Conservation (phyloP, 2,113 vertebrate species). For the Myxocyprinus asiaticus region DNA sequence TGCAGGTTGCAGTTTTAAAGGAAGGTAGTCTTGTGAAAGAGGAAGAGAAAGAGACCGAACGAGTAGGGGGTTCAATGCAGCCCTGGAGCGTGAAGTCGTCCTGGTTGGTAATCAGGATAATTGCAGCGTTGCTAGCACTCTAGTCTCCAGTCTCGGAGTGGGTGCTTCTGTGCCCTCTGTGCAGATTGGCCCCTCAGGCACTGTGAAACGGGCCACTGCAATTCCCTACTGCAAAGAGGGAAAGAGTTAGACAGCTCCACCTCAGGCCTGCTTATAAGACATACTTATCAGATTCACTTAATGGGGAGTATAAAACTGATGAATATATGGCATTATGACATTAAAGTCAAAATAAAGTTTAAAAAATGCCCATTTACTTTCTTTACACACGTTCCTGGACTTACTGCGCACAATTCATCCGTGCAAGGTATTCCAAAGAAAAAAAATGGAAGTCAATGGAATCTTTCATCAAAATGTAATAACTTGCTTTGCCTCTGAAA, state of each 20-base stretch:
- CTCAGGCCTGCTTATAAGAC: constrained; percentile 12
- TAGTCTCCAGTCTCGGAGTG: constrained; percentile 54
- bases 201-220: constrained; percentile 47
- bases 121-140: constrained; percentile 66
- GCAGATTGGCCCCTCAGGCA: constrained; percentile 55
- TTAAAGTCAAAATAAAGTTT: not conserved
- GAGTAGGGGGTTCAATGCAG: constrained; percentile 45
- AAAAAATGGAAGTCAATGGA: too few relatives aligned
- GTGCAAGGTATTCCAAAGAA: too few relatives aligned
- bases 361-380: too few relatives aligned
- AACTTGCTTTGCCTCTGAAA: too few relatives aligned
- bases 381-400: too few relatives aligned
- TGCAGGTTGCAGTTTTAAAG: not conserved
- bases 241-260: constrained; percentile 8
- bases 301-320: constrained; percentile 21
- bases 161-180: constrained; percentile 57
- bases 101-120: constrained; percentile 74
- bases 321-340: not conserved
- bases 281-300: constrained; percentile 24
- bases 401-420: too few relatives aligned
- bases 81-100: constrained; percentile 62
- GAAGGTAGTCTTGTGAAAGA: not conserved
- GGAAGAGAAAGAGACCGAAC: constrained; percentile 4
- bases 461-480: too few relatives aligned
- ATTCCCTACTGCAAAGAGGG: not conserved